Percentiles rank a stretch among this genome's conserved stretches.
These are phyloP conservation scores for Odobenus rosmarus DNA, from an alignment of 2,113 vertebrate species.

Conservation along the genomic window DNA sequence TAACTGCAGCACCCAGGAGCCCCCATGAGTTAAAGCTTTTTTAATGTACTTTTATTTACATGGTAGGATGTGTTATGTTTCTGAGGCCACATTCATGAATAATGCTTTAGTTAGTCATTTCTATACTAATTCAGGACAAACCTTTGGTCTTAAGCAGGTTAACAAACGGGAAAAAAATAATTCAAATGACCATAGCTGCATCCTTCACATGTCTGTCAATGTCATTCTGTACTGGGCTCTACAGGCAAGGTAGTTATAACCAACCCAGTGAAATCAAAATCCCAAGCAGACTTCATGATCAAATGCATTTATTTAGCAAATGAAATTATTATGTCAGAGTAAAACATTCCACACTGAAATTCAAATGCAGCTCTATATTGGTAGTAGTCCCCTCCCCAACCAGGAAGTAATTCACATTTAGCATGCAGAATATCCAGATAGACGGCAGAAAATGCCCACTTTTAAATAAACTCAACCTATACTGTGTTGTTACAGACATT, in stretches of 20 bases:
- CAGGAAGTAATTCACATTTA: neutral
- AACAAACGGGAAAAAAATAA: constrained; percentile 72
- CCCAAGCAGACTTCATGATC: neutral
- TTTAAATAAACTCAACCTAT: neutral
- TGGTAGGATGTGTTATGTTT: neutral
- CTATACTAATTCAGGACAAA: constrained; percentile 69
- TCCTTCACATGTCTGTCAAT: constrained; percentile 34
- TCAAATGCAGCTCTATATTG: neutral
- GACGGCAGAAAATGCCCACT: neutral
- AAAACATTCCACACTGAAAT: neutral
- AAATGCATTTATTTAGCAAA: neutral
- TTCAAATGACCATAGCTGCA: constrained; percentile 56
- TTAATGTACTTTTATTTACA: neutral
- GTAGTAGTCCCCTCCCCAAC: neutral
- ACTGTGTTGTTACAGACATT: neutral
- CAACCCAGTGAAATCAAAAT: neutral
- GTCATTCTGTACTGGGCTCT: neutral
- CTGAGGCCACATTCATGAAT: constrained; percentile 67
- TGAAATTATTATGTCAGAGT: neutral
- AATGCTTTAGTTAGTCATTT: constrained; percentile 79
- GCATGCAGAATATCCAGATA: neutral
- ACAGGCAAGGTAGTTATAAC: neutral
- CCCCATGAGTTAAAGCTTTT: neutral
- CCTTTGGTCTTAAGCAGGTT: constrained; percentile 75
- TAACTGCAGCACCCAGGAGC: neutral